Conservation (phyloP, 2,888 invertebrate genomes). For the Dynastes tityus region DNA sequence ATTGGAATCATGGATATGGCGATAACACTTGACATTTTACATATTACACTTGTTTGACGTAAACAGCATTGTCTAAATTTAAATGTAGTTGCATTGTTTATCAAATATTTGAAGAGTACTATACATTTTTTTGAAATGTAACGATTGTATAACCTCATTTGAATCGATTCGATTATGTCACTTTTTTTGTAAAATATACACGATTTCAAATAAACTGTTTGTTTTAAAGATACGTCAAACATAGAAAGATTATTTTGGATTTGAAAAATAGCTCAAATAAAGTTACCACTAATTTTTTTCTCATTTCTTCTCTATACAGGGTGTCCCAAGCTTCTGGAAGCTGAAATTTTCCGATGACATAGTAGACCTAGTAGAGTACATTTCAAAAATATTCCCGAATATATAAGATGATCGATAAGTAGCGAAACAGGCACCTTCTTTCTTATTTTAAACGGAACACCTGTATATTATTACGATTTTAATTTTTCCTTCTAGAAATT, state of each 20-base stretch:
- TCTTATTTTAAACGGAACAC: no score
- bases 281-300: not conserved
- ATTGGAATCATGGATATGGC: not conserved
- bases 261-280: not conserved
- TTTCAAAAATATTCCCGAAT: not conserved
- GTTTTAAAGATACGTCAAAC: not conserved
- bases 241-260: not conserved
- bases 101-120: constrained; percentile 15
- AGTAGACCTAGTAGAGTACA: no score
- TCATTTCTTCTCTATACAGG: no score
- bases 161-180: no score
- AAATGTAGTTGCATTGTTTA: constrained; percentile 15
- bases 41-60: constrained; percentile 6
- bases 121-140: not conserved
- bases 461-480: no score
- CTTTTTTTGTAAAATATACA: not conserved
- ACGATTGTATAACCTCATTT: no score
- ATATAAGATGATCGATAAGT: not conserved
- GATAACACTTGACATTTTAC: constrained; percentile 6
- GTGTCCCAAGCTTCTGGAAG: no score
- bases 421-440: no score
- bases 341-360: no score
- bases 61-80: constrained; percentile 7
- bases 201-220: not conserved
- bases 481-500: not conserved